Evolutionary conservation across 2,113 vertebrate species (phyloP).

Genomic region (Syrmaticus mikado): DNA sequence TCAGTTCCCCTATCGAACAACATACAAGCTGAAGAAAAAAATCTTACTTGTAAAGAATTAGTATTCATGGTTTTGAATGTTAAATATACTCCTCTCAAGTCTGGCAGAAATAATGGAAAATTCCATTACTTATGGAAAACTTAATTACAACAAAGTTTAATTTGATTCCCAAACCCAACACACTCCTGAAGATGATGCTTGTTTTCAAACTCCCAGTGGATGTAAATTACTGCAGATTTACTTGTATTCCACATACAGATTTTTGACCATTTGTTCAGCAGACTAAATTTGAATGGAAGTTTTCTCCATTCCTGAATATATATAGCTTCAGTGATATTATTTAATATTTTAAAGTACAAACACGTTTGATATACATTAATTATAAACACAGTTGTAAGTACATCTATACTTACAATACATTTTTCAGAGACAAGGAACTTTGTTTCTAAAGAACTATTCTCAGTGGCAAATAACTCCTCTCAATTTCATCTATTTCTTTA

Average conservation of each 20-base stretch:
- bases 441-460: background rate
- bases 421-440: background rate
- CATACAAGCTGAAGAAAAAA: background rate
- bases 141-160: background rate
- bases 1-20: background rate
- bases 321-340: background rate
- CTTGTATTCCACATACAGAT: background rate
- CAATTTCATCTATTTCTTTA: background rate
- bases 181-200: background rate
- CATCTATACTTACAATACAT: background rate
- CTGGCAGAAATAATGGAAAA: background rate
- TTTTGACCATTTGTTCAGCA: slow-evolving; percentile 15
- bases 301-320: background rate
- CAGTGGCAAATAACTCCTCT: background rate
- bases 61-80: background rate
- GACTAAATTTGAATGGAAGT: background rate
- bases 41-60: background rate
- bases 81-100: background rate
- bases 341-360: background rate
- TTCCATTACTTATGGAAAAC: background rate
- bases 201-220: background rate
- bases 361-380: background rate
- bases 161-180: background rate
- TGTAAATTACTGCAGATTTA: background rate
- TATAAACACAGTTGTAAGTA: background rate